Evolutionary conservation across 2,888 invertebrate species (phyloP).

Genomic region (Aradus depressus): DNA sequence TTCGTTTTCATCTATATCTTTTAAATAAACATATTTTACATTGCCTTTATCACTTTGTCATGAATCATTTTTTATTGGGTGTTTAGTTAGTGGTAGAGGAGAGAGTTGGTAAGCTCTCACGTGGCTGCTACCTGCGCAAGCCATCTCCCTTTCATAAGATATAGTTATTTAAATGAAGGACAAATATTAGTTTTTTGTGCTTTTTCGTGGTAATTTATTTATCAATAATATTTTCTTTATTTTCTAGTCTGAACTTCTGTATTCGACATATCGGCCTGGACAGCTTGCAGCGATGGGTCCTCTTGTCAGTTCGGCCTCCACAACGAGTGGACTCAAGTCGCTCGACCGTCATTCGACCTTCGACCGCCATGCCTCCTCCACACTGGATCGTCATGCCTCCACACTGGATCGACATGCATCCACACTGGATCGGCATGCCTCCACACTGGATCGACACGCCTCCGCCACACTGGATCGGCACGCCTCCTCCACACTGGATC

Average conservation of each 20-base stretch:
- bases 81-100: too few relatives aligned
- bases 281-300: conserved; percentile 31
- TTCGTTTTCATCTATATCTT: too few relatives aligned
- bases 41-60: too few relatives aligned
- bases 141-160: too few relatives aligned
- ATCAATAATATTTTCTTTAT: not conserved
- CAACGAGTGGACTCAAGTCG: conserved; percentile 22
- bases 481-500: conserved; percentile 33
- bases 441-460: conserved; percentile 3
- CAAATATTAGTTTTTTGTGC: not conserved
- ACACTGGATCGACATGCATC: conserved; percentile 4
- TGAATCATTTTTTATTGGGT: too few relatives aligned
- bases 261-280: conserved; percentile 33
- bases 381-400: conserved; percentile 2
- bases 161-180: too few relatives aligned
- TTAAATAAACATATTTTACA: too few relatives aligned
- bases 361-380: conserved; percentile 22
- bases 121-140: too few relatives aligned
- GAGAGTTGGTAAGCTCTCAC: too few relatives aligned
- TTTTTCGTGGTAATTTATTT: not conserved
- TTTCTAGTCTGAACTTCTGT: conserved; percentile 35
- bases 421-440: conserved; percentile 3
- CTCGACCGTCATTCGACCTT: conserved; percentile 21
- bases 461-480: conserved; percentile 6
- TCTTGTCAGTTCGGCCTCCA: conserved; percentile 35